Base-by-base conservation (phyloP, 1,140 invertebrate genomes). In the Teleopsis dalmanni region DNA sequence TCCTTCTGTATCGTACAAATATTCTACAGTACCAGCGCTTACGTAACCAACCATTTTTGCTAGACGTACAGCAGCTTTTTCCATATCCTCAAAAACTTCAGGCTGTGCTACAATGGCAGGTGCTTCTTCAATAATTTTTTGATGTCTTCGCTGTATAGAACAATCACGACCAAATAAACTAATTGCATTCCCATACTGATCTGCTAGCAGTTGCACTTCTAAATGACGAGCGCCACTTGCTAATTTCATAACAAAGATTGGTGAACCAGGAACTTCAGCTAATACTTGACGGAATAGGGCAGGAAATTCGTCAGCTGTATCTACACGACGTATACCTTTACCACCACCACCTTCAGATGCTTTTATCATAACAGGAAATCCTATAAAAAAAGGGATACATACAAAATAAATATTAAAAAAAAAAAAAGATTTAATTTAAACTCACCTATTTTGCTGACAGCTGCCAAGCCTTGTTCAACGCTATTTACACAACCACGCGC, bases 41-140 rank as follows among this genome's bases (percentile, higher is more conserved):
- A 98, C 91, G 70, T 99, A 99, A 4, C 95, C 95, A 16, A 99
- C 97, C 90, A 98, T 95, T 77, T 98, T 98, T 9, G 96, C 97
- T 33, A 99, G 74, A 48, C 92, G 82, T 3, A 99, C 95, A 7
- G 96, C 95, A 21, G 95, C 91, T 77, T 89, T 92, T 73, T 99
- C 96, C 97, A 99, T 99, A 63, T 94, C 84, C 70, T 91, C 87
- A 67, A 99, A 96, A 21, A 98, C 81, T 36, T 92, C 86, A 0
- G 83, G 80, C 41, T 87, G 83, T 0, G 95, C 94, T 55, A 99
- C 87, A 10, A 92, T 84, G 1, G 93, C 93, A 0, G 97, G 97
- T 0, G 97, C 97, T 66, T 99, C 97, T 73, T 99, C 97, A 52
- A 99, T 99, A 62, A 99, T 99, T 73, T 99, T 99, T 73, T 99